Evolutionary conservation across 2,888 invertebrate genomes (phyloP).

Genomic region (Sturmia bella): DNA sequence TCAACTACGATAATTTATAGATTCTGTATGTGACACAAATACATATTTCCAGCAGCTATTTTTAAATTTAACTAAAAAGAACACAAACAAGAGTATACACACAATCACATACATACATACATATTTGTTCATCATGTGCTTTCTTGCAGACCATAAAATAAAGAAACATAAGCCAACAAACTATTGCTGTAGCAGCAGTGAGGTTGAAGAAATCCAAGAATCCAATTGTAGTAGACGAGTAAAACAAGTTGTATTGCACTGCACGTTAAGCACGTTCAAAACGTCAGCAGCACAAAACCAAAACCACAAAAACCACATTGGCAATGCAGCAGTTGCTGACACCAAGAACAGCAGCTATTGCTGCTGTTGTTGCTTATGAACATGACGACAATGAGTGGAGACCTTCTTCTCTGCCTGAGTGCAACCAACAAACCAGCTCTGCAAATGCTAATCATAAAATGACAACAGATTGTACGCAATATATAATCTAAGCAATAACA

Average conservation of each 20-base stretch:
- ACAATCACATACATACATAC: not conserved
- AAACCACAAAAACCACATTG: slow-evolving; percentile 30
- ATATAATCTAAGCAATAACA: slow-evolving; percentile 14
- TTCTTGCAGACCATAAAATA: slow-evolving; percentile 1
- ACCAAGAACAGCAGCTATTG: not conserved
- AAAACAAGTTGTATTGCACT: slow-evolving; percentile 41
- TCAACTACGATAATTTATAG: slow-evolving; percentile 42
- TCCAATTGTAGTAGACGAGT: slow-evolving; percentile 31
- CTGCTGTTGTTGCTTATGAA: slow-evolving; percentile 6
- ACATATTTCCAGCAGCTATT: slow-evolving; percentile 64
- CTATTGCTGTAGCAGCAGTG: slow-evolving; percentile 1
- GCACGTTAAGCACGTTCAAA: slow-evolving; percentile 37
- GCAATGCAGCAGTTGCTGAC: slow-evolving; percentile 3
- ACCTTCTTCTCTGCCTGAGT: not conserved
- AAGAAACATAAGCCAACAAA: slow-evolving; percentile 3
- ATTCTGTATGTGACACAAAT: slow-evolving; percentile 65
- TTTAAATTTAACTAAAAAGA: slow-evolving; percentile 42
- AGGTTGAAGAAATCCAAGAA: slow-evolving; percentile 10
- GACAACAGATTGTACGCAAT: slow-evolving; percentile 66
- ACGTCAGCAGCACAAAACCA: slow-evolving; percentile 35
- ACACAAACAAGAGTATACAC: slow-evolving; percentile 4
- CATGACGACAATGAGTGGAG: not conserved
- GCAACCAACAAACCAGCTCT: slow-evolving; percentile 32
- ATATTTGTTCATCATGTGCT: not conserved
- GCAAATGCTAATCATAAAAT: slow-evolving; percentile 61